Base-by-base conservation (phyloP, 2,113 vertebrate species). In the Pteronura brasiliensis region DNA sequence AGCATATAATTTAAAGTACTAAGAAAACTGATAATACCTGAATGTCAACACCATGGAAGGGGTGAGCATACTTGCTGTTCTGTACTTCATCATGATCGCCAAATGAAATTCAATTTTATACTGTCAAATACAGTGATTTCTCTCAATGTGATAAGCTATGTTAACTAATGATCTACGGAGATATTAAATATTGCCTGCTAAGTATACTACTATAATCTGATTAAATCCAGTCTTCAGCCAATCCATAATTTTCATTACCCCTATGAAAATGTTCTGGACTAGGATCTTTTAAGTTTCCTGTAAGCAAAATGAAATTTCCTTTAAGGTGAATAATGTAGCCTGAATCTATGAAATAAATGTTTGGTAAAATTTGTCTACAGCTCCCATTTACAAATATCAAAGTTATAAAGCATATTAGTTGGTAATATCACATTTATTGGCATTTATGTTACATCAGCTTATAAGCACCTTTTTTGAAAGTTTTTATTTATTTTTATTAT, bases 21-120 rank as follows among this genome's bases (percentile, higher is more conserved):
- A 88, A 72, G 74, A 42, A 61, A 93, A 72, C 39, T 91, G 21
- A 88, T 6, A 67, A 42, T 61, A 88, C 47, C 29, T 81, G 47
- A 94, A 93, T 67, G 49, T 95, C 52, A 92, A 47, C 65, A 84
- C 20, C 4, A 20, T 14, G 7, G 20, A 88, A 79, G 15, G 44
- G 9, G 2, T n/a, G 14, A 17, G 4, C 18, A 89, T 23, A 91
- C 6, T 42, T 87, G 15, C 42, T 83, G 18, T 6, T 71, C 63
- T 31, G 6, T 42, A 84, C n/a, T 84, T 97, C 23, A 84, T 69
- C 25, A 17, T 84, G 81, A 96, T 59, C 39, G 7, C 65, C 36
- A 94, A 95, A 86, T 84, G 27, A 85, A 93, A 96, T 84, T 96
- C 31, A 94, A 59, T 72, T 74, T 85, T 83, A 80, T 81, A 55